Conservation (phyloP, 2,888 invertebrate species). For the Ashinkailepas kermadecensis region DNA sequence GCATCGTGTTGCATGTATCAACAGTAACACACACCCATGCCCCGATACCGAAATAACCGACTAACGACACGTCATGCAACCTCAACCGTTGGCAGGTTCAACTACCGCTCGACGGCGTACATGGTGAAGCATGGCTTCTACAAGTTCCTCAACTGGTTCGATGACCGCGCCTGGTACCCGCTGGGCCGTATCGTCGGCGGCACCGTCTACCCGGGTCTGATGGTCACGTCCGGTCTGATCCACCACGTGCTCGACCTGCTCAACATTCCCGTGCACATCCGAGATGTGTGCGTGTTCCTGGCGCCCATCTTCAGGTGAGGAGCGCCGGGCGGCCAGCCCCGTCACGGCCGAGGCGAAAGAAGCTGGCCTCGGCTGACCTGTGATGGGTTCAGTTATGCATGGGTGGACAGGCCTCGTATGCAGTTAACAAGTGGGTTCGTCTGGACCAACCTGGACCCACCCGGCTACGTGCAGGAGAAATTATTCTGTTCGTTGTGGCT, state of each 20-base stretch:
- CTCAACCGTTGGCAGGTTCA: conserved; percentile 66
- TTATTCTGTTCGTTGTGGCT: too few relatives aligned
- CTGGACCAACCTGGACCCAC: too few relatives aligned
- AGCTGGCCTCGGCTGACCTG: too few relatives aligned
- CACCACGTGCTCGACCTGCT: conserved; percentile 84
- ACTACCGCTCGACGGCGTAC: conserved; percentile 96
- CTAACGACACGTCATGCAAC: background rate
- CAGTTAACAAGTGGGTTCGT: too few relatives aligned
- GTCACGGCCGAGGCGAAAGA: too few relatives aligned
- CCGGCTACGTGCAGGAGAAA: too few relatives aligned
- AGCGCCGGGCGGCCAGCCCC: too few relatives aligned
- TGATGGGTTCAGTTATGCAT: too few relatives aligned
- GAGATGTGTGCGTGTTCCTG: conserved; percentile 97
- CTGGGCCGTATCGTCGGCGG: conserved; percentile 97
- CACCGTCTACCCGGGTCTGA: conserved; percentile 97
- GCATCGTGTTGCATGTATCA: background rate
- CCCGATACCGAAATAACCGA: background rate
- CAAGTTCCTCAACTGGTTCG: conserved; percentile 99
- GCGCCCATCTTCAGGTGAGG: conserved; percentile 87
- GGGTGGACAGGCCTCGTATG: too few relatives aligned
- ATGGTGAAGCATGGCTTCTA: conserved; percentile 99
- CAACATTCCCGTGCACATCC: conserved; percentile 94
- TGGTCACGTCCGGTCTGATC: conserved; percentile 97
- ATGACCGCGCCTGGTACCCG: conserved; percentile 99
- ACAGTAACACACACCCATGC: background rate